Conservation (phyloP, 1,140 invertebrate genomes). For the Chrysopa pallens region DNA sequence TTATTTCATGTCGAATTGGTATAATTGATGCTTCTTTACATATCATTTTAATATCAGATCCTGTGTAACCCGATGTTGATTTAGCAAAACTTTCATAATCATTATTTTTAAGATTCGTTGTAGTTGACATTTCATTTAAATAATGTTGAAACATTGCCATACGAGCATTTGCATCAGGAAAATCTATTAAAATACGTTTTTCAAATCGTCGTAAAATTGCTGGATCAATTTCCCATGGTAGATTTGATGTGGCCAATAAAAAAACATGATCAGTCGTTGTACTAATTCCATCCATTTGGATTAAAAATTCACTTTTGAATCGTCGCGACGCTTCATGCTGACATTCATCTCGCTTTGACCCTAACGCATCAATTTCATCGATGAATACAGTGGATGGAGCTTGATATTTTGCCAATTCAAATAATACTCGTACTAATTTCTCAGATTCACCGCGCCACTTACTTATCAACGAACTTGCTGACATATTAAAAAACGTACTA, state of each 20-base stretch:
- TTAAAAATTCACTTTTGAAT: conserved; percentile 82
- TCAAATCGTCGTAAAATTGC: conserved; percentile 77
- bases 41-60: conserved; percentile 71
- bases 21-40: conserved; percentile 75
- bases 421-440: conserved; percentile 74
- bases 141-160: conserved; percentile 43
- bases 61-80: conserved; percentile 61
- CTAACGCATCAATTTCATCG: conserved; percentile 87
- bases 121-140: conserved; percentile 20
- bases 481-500: conserved; percentile 80
- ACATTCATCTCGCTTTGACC: conserved; percentile 46
- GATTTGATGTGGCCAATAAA: conserved; percentile 75
- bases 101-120: conserved; percentile 17
- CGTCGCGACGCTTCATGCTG: conserved; percentile 86
- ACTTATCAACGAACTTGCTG: conserved; percentile 70
- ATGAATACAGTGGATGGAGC: conserved; percentile 91
- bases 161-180: conserved; percentile 49
- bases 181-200: conserved; percentile 64
- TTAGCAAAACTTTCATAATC: conserved; percentile 35
- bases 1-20: conserved; percentile 24
- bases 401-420: conserved; percentile 73
- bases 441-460: conserved; percentile 94
- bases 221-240: conserved; percentile 71
- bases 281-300: conserved; percentile 74
- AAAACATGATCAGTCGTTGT: conserved; percentile 49